Evolutionary conservation across 2,888 invertebrate genomes (phyloP), one percentile per base, ranked within the genome.

Genomic region (Pseudococcus longispinus): DNA sequence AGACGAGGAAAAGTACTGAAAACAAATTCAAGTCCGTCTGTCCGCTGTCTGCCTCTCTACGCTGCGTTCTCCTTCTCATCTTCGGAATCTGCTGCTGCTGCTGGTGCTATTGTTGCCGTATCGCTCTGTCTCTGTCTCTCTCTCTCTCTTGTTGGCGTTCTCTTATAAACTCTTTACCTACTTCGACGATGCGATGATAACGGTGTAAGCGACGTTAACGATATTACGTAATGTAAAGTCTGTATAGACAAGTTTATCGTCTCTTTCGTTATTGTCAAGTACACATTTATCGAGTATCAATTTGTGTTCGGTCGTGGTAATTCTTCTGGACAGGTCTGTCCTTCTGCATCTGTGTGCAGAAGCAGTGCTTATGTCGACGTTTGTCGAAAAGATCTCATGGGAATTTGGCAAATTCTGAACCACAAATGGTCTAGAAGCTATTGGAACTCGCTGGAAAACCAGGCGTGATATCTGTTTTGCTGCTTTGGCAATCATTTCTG

Each of bases 11-110:
- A 85, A 85, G 84, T 70, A 70, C 29, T 70, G 84, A 85, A 85
- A 85, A 85, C 84, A 85, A 70, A 85, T 85, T 85, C 84, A 44
- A 85, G 84, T 85, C 84, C 84, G 84, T 85, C 84, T 70, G 84
- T 85, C 84, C 84, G 84, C 84, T 85, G 84, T 85, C 84, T 85
- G 84, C 20, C 70, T 37, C 8, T 20, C 2, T n/a, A 20, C 77
- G 77, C 77, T 20, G 37, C 42, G 8, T 20, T 23, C 60, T 23
- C 20, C 60, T 20, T n/a, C 51, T 2, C n/a, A 3, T 51, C 51
- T 51, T 46, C 44, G 44, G 44, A 11, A 46, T 51, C 60, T 60
- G 20, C 60, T 60, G 8, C 20, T 20, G 60, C 60, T 60, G 23
- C 6, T 60, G 60, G 0, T 60, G 60, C n/a, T n/a, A n/a, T n/a